phyloP scores from a whole-genome alignment of 2,797 vertebrate genomes.

The Danio aesculapii region DNA sequence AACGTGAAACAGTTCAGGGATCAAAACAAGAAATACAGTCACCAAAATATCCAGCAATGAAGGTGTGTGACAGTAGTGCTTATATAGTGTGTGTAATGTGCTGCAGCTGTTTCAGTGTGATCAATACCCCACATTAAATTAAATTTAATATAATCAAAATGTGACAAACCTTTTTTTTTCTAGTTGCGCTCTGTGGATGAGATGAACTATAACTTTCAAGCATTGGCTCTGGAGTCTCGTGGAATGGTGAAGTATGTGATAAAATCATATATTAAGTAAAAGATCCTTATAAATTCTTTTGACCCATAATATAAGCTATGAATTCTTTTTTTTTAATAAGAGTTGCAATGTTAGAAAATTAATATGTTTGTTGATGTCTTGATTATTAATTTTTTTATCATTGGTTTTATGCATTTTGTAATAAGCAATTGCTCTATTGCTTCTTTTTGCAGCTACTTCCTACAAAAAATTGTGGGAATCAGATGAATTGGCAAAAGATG shows the following conservation, averaged over 20 bases:
- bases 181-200: conserved; percentile 94
- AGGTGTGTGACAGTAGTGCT: too few relatives aligned
- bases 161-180: conserved; percentile 13
- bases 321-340: neutral
- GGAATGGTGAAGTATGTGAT: conserved; percentile 95
- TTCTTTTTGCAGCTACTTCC: conserved; percentile 88
- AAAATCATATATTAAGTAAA: neutral
- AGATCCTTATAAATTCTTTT: neutral
- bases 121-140: too few relatives aligned
- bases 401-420: neutral
- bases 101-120: too few relatives aligned
- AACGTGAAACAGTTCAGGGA: too few relatives aligned
- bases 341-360: too few relatives aligned
- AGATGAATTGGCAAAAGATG: conserved; percentile 97
- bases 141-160: too few relatives aligned
- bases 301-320: too few relatives aligned
- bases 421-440: neutral
- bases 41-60: too few relatives aligned
- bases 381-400: neutral
- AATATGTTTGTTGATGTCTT: neutral
- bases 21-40: too few relatives aligned
- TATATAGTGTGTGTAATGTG: too few relatives aligned
- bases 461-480: conserved; percentile 99
- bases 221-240: conserved; percentile 96
- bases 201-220: conserved; percentile 99